Conservation (phyloP, 2,113 vertebrate genomes). For the Brachypodius melanocephalos region DNA sequence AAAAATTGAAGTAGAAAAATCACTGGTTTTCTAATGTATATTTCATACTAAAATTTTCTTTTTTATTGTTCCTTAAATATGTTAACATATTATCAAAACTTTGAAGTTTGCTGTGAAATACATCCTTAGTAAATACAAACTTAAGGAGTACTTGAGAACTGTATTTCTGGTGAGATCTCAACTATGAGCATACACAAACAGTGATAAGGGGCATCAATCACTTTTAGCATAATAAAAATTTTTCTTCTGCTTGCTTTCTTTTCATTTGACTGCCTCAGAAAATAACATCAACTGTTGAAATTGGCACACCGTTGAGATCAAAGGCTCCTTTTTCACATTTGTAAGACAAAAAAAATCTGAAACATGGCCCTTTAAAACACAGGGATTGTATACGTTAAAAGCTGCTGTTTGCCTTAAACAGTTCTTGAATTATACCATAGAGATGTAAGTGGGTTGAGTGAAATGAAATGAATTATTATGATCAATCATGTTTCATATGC, state of each 20-base stretch:
- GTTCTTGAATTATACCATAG: not conserved
- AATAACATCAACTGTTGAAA: not conserved
- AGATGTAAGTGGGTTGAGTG: not conserved
- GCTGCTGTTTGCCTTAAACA: not conserved
- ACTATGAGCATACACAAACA: not conserved
- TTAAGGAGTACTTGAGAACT: not conserved
- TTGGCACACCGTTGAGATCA: accelerated
- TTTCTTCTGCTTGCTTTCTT: not conserved
- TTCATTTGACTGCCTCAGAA: not conserved
- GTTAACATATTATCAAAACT: not conserved
- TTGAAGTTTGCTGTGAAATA: not conserved
- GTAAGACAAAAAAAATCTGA: not conserved
- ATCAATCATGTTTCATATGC: not conserved
- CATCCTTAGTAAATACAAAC: not conserved
- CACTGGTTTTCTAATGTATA: not conserved
- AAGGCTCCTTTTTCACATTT: not conserved
- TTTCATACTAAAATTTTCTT: not conserved
- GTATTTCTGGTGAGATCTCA: not conserved
- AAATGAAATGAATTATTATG: slow-evolving; percentile 28
- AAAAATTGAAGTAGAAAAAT: not conserved
- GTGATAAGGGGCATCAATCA: not conserved
- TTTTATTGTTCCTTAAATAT: not conserved
- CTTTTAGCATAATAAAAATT: not conserved
- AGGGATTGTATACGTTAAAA: not conserved
- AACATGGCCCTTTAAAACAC: not conserved